A percentile compares a stretch with the other conserved stretches of the same genome.
Evolutionary conservation across 2,113 vertebrate genomes (phyloP).

Genomic region (Ranitomeya variabilis): DNA sequence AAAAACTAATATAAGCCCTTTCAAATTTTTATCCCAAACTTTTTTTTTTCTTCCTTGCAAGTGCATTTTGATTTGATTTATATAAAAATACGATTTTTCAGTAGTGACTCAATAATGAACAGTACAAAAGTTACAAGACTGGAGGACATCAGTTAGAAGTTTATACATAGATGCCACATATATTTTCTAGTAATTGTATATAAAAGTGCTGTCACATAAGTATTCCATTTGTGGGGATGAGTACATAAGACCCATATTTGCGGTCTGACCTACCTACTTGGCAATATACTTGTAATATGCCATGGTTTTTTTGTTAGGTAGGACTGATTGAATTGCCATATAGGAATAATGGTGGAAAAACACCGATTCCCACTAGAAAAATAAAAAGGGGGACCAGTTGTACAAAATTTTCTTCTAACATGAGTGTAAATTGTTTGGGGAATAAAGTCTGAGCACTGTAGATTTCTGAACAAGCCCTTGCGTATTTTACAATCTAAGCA

Average conservation of each 20-base stretch:
- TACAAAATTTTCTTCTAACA: neutral
- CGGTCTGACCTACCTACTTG: neutral
- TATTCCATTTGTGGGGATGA: neutral
- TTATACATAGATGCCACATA: slow-evolving; percentile 6
- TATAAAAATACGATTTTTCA: neutral
- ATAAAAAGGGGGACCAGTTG: neutral
- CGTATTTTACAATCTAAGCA: neutral
- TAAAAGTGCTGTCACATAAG: neutral
- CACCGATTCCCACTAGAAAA: neutral
- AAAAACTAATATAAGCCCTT: neutral
- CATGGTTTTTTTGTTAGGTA: neutral
- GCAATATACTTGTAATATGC: neutral
- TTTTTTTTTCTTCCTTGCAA: neutral
- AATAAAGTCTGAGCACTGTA: neutral
- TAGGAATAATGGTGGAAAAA: neutral
- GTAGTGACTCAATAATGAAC: neutral
- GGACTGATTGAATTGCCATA: neutral
- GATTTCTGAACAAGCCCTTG: neutral
- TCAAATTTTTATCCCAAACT: neutral
- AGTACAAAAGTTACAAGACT: neutral
- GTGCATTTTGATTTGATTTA: neutral
- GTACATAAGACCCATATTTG: neutral
- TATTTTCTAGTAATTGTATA: neutral
- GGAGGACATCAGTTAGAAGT: neutral
- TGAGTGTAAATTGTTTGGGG: too few relatives aligned